Conservation (phyloP, 2,888 invertebrate genomes). For the Agriotes lineatus region DNA sequence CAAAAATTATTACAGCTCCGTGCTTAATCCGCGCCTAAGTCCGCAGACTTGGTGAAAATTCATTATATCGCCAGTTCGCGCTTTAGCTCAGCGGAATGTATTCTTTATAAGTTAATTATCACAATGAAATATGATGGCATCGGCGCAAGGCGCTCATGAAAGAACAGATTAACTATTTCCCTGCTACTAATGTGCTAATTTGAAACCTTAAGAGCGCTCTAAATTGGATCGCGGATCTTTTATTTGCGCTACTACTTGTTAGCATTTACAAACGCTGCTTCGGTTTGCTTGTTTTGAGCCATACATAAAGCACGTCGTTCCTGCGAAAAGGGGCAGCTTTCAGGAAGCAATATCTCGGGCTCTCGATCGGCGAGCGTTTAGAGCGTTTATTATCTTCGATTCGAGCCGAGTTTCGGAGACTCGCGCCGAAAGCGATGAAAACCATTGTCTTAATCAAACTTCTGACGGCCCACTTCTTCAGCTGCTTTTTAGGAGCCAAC, state of each 20-base stretch:
- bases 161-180: constrained; percentile 37
- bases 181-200: constrained; percentile 33
- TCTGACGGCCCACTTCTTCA: constrained; percentile 52
- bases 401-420: constrained; percentile 24
- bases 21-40: constrained; percentile 43
- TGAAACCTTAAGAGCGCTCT: constrained; percentile 15
- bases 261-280: constrained; percentile 4
- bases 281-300: constrained; percentile 11
- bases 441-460: constrained; percentile 57
- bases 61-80: constrained; percentile 43
- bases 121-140: constrained; percentile 53
- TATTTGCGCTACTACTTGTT: background rate
- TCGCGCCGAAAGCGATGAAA: constrained; percentile 50
- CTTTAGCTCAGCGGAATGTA: constrained; percentile 47
- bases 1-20: constrained; percentile 41
- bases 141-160: constrained; percentile 37
- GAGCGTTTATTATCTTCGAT: constrained; percentile 40
- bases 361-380: constrained; percentile 28
- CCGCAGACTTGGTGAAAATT: constrained; percentile 41
- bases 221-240: constrained; percentile 8
- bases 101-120: constrained; percentile 54
- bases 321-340: background rate
- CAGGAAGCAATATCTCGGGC: constrained; percentile 34
- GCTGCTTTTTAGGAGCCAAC: constrained; percentile 50
- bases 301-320: constrained; percentile 19